Conservation (phyloP, 2,797 vertebrate genomes). For the Clarias platycephalus region DNA sequence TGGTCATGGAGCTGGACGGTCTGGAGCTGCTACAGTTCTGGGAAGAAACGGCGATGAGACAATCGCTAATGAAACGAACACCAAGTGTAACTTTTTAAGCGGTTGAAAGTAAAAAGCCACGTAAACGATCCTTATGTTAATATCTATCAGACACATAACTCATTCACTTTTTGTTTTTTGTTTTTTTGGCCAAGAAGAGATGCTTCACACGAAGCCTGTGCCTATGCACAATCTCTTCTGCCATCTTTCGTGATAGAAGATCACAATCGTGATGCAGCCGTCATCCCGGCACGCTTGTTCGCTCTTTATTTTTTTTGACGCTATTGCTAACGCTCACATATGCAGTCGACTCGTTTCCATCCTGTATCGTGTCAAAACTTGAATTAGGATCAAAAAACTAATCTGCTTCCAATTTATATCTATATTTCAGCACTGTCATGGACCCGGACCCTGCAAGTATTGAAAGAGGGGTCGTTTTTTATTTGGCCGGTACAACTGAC, state of each 20-base stretch:
- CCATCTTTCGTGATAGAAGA: neutral
- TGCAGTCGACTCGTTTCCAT: slow-evolving; percentile 57
- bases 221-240: slow-evolving; percentile 7
- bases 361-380: slow-evolving; percentile 91
- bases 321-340: slow-evolving; percentile 44
- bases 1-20: slow-evolving; percentile 71
- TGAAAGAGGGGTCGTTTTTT: slow-evolving; percentile 90
- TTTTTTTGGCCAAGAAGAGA: neutral
- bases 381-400: slow-evolving; percentile 96
- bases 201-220: neutral
- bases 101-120: neutral
- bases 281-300: slow-evolving; percentile 16
- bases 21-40: slow-evolving; percentile 76
- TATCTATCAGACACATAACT: neutral
- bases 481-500: slow-evolving; percentile 96
- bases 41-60: neutral
- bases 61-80: too few species aligned
- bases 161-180: neutral
- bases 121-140: neutral
- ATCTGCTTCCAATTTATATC: slow-evolving; percentile 98
- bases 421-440: slow-evolving; percentile 97
- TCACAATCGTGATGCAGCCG: neutral
- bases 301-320: slow-evolving; percentile 31
- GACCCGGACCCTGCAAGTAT: slow-evolving; percentile 79
- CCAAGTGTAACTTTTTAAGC: neutral